Conservation (phyloP, 2,888 invertebrate species). For the Tipula lateralis region DNA sequence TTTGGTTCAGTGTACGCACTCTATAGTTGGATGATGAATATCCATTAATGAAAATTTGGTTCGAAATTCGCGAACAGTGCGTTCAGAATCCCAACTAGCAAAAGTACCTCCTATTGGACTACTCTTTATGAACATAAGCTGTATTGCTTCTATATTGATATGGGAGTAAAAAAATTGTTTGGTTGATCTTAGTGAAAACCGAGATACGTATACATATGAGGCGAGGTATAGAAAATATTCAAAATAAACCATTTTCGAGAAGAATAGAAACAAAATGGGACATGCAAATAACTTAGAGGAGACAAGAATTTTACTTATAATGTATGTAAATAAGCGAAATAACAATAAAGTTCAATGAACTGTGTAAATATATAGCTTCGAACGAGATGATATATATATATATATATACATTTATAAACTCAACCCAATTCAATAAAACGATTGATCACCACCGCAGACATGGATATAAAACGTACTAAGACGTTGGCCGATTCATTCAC, state of each 20-base stretch:
- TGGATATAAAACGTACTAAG: background rate
- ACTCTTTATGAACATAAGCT: too few relatives aligned
- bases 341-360: background rate
- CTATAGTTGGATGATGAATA: too few relatives aligned
- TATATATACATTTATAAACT: too few relatives aligned
- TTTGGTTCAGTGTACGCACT: too few relatives aligned
- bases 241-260: background rate
- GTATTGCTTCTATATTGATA: background rate
- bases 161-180: background rate
- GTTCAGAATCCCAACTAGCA: too few relatives aligned
- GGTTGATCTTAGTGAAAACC: background rate
- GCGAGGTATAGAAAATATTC: background rate
- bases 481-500: background rate
- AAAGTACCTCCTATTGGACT: too few relatives aligned
- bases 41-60: too few relatives aligned
- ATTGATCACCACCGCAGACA: background rate
- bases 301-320: background rate
- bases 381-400: too few relatives aligned
- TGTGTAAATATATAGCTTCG: too few relatives aligned
- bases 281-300: background rate
- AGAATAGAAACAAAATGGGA: background rate
- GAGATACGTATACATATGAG: too few relatives aligned
- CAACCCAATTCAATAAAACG: background rate
- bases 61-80: too few relatives aligned
- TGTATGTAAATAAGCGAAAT: background rate